phyloP scores from a whole-genome alignment of 1,140 invertebrate species.

The Penaeus chinensis region DNA sequence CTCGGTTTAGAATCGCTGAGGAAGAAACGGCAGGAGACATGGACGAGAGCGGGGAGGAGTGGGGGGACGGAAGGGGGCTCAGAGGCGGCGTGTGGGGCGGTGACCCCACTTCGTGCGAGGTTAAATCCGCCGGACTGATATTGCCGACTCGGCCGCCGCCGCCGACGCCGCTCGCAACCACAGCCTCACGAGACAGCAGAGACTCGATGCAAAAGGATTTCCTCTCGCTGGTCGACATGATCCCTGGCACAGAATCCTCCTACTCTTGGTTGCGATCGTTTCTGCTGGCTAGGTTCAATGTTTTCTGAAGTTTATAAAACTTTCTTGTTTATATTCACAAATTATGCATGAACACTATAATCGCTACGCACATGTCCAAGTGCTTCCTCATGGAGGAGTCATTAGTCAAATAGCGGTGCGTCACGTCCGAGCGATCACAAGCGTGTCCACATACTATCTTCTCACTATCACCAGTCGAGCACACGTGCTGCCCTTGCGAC shows the following conservation, averaged over 20 bases:
- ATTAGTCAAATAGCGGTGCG: too few relatives aligned
- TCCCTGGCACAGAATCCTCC: neutral
- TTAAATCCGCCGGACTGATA: slow-evolving; percentile 37
- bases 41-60: slow-evolving; percentile 35
- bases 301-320: too few relatives aligned
- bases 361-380: too few relatives aligned
- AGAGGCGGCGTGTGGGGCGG: slow-evolving; percentile 51
- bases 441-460: neutral
- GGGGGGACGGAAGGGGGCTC: slow-evolving; percentile 56
- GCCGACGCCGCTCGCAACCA: neutral
- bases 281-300: too few relatives aligned
- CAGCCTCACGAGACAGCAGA: slow-evolving; percentile 59
- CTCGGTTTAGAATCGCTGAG: slow-evolving; percentile 49
- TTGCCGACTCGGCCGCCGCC: slow-evolving; percentile 21
- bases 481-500: slow-evolving; percentile 27
- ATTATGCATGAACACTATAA: too few relatives aligned
- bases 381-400: too few relatives aligned
- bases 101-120: slow-evolving; percentile 35
- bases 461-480: neutral
- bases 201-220: slow-evolving; percentile 64
- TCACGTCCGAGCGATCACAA: too few relatives aligned
- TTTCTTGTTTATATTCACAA: too few relatives aligned
- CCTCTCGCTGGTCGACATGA: slow-evolving; percentile 57
- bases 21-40: slow-evolving; percentile 45
- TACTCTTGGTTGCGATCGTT: neutral